Evolutionary conservation across 2,113 vertebrate species (phyloP).

Genomic region (Phylloscopus trochiloides): DNA sequence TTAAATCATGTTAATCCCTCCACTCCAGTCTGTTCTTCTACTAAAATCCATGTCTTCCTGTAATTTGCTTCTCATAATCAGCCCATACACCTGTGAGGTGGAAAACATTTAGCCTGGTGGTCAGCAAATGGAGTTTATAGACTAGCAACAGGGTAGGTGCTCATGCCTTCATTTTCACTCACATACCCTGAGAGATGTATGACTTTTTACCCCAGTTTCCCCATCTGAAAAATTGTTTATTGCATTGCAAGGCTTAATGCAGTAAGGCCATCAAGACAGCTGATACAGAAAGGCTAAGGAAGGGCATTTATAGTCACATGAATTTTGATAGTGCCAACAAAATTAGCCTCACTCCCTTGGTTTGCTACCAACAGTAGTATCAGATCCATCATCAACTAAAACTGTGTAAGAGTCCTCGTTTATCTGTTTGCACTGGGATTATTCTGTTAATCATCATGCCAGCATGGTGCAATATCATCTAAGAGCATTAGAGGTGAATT

Average conservation of each 20-base stretch:
- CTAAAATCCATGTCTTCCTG: background rate
- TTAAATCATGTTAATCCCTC: slow-evolving; percentile 2
- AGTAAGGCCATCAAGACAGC: background rate
- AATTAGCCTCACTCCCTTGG: background rate
- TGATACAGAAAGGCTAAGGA: background rate
- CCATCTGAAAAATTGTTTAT: background rate
- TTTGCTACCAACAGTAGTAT: background rate
- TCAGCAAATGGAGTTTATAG: background rate
- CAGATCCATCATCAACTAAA: background rate
- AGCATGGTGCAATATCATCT: background rate
- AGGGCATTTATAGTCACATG: background rate
- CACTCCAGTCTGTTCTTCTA: background rate
- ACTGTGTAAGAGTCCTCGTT: background rate
- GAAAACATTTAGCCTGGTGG: background rate
- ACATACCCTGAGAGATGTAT: background rate
- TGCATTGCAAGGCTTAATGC: background rate
- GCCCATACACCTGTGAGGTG: background rate
- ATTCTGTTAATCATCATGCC: background rate
- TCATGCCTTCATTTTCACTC: background rate
- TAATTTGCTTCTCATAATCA: background rate
- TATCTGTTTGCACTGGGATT: background rate
- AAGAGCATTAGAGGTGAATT: background rate
- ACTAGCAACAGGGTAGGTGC: background rate
- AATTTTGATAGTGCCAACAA: background rate
- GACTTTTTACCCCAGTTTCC: background rate